Conservation (phyloP, 2,113 vertebrate genomes). For the Dinomys branickii region DNA sequence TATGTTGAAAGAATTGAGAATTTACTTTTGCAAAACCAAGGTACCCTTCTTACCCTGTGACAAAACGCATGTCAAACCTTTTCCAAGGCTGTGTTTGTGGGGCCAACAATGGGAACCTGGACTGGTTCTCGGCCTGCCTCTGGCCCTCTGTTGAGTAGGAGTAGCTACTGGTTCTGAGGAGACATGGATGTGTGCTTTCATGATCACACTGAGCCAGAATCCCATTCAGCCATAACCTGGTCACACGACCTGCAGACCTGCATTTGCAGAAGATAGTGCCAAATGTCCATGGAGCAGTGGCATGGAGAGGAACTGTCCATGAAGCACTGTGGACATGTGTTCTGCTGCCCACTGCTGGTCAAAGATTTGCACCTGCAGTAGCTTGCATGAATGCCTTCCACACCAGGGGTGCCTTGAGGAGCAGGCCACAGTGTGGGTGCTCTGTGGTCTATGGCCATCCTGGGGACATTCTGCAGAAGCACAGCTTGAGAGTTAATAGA, state of each 20-base stretch:
- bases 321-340: background rate
- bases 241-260: background rate
- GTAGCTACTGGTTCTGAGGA: background rate
- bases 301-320: background rate
- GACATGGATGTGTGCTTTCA: background rate
- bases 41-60: background rate
- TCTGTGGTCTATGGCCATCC: background rate
- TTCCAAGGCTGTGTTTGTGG: background rate
- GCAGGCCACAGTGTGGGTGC: background rate
- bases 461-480: background rate
- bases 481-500: background rate
- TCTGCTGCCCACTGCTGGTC: slow-evolving; percentile 42
- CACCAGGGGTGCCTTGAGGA: background rate
- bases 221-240: background rate
- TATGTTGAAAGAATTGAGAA: background rate
- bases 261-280: slow-evolving; percentile 28
- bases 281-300: slow-evolving; percentile 33
- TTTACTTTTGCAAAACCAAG: slow-evolving; percentile 26
- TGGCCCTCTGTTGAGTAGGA: background rate
- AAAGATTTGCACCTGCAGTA: background rate
- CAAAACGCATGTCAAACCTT: background rate
- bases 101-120: background rate
- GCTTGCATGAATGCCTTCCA: no score
- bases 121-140: background rate
- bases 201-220: slow-evolving; percentile 8